phyloP scores from a whole-genome alignment of 2,113 vertebrate species.

The Sminthopsis crassicaudata region DNA sequence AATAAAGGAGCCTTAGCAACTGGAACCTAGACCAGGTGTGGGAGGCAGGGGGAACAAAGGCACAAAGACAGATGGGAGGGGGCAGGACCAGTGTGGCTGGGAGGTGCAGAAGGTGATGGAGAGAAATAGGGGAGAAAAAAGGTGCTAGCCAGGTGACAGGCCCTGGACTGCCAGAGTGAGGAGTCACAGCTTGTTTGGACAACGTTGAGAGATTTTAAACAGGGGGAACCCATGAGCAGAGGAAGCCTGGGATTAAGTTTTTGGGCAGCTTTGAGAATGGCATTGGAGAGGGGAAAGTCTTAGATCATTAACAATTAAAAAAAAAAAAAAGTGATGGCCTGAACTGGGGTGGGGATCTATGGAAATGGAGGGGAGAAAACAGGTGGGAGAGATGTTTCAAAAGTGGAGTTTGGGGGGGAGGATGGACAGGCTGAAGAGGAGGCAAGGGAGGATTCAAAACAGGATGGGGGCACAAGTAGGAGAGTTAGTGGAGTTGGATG shows the following conservation, averaged over 20 bases:
- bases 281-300: background rate
- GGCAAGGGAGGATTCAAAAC: background rate
- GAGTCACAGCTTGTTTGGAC: background rate
- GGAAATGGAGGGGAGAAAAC: background rate
- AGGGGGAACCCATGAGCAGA: background rate
- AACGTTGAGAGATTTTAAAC: background rate
- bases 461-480: background rate
- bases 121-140: background rate
- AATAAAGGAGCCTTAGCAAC: background rate
- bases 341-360: background rate
- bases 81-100: background rate
- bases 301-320: background rate
- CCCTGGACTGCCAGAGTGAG: background rate
- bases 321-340: background rate
- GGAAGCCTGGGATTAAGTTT: background rate
- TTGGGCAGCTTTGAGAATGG: background rate
- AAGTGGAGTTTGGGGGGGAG: background rate
- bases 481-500: background rate
- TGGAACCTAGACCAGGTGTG: background rate
- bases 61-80: background rate
- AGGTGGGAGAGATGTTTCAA: background rate
- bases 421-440: background rate
- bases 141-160: background rate
- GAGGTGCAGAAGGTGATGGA: background rate
- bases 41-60: background rate